phyloP scores from a whole-genome alignment of 2,113 vertebrate species.

The Butorides virescens region DNA sequence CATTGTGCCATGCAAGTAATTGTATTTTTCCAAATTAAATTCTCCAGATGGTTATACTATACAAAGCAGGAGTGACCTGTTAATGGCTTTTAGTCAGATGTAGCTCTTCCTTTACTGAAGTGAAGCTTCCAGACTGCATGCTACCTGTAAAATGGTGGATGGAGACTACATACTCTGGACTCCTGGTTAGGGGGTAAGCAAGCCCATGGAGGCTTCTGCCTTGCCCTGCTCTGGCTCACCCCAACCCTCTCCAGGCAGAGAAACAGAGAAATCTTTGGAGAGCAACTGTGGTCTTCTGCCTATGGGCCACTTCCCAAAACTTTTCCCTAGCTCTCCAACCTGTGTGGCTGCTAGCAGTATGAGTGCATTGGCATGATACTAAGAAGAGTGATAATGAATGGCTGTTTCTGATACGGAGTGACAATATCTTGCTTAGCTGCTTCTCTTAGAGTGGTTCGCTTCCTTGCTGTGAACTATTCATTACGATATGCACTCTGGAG shows the following conservation, averaged over 20 bases:
- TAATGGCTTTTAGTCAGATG: not conserved
- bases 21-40: not conserved
- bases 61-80: not conserved
- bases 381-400: not conserved
- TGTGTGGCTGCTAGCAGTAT: not conserved
- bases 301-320: not conserved
- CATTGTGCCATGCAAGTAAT: not conserved
- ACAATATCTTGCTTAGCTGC: not conserved
- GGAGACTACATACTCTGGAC: not conserved
- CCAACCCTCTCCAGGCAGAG: fast-evolving
- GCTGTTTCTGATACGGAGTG: not conserved
- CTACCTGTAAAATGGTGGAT: not conserved
- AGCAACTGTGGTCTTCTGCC: not conserved
- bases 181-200: not conserved
- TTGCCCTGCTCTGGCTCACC: not conserved
- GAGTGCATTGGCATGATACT: not conserved
- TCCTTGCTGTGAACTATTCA: not conserved
- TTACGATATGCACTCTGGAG: not conserved
- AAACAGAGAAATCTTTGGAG: not conserved
- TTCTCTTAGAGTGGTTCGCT: not conserved
- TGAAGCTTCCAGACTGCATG: not conserved
- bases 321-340: not conserved
- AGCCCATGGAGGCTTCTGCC: not conserved
- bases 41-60: not conserved
- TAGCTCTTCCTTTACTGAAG: not conserved